Conservation (phyloP, 2,113 vertebrate genomes). For the Lynx canadensis region DNA sequence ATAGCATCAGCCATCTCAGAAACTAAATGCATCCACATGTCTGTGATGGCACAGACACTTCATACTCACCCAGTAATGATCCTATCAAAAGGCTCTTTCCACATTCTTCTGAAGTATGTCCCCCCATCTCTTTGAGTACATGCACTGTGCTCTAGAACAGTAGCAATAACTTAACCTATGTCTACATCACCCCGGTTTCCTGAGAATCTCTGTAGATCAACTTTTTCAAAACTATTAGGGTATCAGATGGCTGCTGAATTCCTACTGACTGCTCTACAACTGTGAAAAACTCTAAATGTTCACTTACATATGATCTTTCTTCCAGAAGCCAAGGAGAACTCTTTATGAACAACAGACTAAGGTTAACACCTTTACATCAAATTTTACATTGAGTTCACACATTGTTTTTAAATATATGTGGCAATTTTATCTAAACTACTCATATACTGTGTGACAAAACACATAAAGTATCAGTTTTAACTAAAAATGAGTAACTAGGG, state of each 20-base stretch:
- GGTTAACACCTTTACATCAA: neutral
- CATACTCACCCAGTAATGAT: neutral
- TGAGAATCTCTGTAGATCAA: neutral
- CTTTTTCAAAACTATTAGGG: neutral
- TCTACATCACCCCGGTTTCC: neutral
- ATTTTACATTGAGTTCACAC: neutral
- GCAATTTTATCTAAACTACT: neutral
- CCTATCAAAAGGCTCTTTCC: neutral
- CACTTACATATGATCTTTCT: neutral
- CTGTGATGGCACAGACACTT: neutral
- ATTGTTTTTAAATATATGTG: neutral
- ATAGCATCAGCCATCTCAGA: neutral
- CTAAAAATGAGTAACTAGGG: neutral
- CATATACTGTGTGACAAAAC: neutral
- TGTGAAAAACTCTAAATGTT: neutral
- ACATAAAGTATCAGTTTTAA: neutral
- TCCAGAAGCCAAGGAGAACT: neutral
- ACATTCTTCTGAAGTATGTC: neutral
- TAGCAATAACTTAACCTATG: neutral
- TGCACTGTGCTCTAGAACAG: neutral
- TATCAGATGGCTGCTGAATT: neutral
- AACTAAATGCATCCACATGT: neutral
- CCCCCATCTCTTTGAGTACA: neutral
- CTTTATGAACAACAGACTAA: neutral
- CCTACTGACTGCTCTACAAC: neutral